These are phyloP conservation scores for Thomomys bottae DNA, from an alignment of 2,113 vertebrate genomes.

Conservation along the genomic window DNA sequence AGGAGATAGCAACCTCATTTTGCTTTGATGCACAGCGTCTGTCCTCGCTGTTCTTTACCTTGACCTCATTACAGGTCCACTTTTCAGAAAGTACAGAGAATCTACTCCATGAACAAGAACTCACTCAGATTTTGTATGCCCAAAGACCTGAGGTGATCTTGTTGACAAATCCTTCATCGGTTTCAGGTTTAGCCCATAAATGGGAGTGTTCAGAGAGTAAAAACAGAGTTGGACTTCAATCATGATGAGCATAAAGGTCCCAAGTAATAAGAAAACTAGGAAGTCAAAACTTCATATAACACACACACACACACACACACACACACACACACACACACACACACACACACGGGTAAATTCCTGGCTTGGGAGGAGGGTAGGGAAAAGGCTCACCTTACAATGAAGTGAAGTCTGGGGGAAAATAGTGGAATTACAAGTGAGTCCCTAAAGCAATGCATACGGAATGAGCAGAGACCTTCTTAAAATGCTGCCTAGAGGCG, in stretches of 20 bases:
- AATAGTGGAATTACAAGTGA: constrained; percentile 24
- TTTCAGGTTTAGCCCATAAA: background rate
- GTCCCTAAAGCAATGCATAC: background rate
- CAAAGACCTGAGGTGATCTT: background rate
- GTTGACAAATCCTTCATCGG: background rate
- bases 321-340: no score
- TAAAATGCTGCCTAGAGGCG: background rate
- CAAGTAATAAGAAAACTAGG: background rate
- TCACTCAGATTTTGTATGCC: background rate
- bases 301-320: no score
- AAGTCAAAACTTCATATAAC: background rate
- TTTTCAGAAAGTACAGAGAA: background rate
- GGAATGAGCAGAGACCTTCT: background rate
- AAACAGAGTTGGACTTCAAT: background rate
- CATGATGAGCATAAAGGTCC: background rate
- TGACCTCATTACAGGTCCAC: background rate
- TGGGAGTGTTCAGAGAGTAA: background rate
- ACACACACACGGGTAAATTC: no score
- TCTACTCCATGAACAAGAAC: background rate
- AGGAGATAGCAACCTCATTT: background rate
- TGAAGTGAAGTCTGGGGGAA: background rate
- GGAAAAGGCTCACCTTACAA: background rate
- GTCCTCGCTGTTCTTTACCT: background rate
- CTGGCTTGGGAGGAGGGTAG: background rate
- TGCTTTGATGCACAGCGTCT: background rate